phyloP scores from a whole-genome alignment of 2,888 invertebrate species.

The Tinea pellionella region DNA sequence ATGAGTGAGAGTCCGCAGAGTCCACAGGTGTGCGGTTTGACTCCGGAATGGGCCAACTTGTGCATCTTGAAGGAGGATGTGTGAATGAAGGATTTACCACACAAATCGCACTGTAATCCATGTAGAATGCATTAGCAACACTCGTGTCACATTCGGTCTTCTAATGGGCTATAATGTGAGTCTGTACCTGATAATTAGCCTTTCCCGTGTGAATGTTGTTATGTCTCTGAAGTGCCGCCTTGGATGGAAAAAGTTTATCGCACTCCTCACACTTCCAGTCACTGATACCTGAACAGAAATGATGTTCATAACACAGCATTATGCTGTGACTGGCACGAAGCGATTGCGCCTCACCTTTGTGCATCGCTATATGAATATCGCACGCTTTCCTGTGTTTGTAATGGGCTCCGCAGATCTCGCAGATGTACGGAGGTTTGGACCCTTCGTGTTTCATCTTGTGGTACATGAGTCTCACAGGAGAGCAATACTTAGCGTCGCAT shows the following conservation, averaged over 20 bases:
- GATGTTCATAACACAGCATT: too few relatives aligned
- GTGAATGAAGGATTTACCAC: constrained; percentile 75
- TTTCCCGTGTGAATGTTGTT: constrained; percentile 73
- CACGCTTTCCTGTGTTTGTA: constrained; percentile 73
- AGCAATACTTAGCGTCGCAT: constrained; percentile 49
- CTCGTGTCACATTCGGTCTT: too few relatives aligned
- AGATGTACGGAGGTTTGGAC: constrained; percentile 62
- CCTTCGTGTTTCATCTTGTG: constrained; percentile 55
- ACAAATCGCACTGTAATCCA: constrained; percentile 70
- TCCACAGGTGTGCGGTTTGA: constrained; percentile 70
- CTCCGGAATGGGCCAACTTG: constrained; percentile 72
- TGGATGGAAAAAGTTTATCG: constrained; percentile 72
- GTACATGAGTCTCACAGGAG: constrained; percentile 44
- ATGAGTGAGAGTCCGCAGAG: constrained; percentile 72
- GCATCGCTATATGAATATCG: constrained; percentile 71
- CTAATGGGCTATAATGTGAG: too few relatives aligned
- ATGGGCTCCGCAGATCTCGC: constrained; percentile 70
- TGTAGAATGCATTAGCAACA: too few relatives aligned
- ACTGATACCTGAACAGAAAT: constrained; percentile 54
- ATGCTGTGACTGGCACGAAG: not conserved
- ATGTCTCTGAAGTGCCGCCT: constrained; percentile 70
- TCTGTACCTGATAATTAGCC: constrained; percentile 64
- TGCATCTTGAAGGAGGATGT: constrained; percentile 79
- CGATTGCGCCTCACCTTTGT: constrained; percentile 57
- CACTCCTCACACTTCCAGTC: constrained; percentile 72